Percentiles rank a stretch among this genome's conserved stretches.
phyloP scores from a whole-genome alignment of 2,888 invertebrate genomes.

The Dyspetes luteomarginatus region DNA sequence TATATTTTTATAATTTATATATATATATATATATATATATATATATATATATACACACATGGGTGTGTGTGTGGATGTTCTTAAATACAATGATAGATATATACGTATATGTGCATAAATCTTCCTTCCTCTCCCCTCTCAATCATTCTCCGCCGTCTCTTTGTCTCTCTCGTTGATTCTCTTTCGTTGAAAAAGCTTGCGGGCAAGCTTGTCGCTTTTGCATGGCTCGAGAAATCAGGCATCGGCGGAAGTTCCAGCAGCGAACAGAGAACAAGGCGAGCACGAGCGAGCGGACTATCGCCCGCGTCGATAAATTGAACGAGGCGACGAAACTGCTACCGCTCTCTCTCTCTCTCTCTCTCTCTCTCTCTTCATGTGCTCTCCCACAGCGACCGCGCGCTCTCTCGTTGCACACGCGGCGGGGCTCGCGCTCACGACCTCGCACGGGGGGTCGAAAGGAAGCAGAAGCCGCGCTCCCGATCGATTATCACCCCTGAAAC shows the following conservation, averaged over 20 bases:
- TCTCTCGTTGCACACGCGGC: conserved; percentile 27
- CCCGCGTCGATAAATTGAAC: conserved; percentile 69
- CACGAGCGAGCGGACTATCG: conserved; percentile 53
- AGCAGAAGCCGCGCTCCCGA: conserved; percentile 63
- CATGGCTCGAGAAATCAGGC: conserved; percentile 55
- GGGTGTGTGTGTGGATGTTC: too few relatives aligned
- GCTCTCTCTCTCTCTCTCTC: conserved; percentile 22
- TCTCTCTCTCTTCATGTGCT: neutral
- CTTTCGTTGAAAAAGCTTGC: conserved; percentile 35
- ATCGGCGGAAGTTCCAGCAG: conserved; percentile 58
- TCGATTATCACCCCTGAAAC: conserved; percentile 65
- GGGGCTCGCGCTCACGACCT: conserved; percentile 38
- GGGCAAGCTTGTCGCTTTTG: conserved; percentile 51
- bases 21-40: neutral
- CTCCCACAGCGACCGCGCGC: neutral
- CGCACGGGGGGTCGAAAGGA: conserved; percentile 50
- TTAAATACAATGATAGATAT: neutral
- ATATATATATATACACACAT: neutral
- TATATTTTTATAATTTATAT: too few relatives aligned
- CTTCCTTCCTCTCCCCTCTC: neutral
- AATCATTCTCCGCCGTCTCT: conserved; percentile 6
- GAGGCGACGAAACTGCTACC: conserved; percentile 65
- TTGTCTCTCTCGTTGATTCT: conserved; percentile 34
- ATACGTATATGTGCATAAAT: neutral
- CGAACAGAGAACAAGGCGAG: conserved; percentile 36